Evolutionary conservation across 2,797 vertebrate genomes (phyloP).

Genomic region (Epinephelus malabaricus): DNA sequence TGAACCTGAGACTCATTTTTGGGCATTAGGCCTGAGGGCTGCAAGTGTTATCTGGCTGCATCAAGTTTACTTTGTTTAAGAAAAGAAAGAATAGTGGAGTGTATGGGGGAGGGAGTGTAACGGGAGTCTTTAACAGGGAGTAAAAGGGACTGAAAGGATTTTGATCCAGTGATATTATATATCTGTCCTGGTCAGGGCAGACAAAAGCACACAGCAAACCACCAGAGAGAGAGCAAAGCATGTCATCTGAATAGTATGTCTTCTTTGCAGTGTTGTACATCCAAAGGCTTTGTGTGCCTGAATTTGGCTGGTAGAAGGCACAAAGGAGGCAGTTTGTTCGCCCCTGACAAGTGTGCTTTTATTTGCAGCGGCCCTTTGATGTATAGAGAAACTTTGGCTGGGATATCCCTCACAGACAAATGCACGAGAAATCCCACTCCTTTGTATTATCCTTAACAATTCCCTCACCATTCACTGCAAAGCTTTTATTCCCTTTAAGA

Average conservation of each 20-base stretch:
- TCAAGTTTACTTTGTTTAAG: constrained; percentile 88
- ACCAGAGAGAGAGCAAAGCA: constrained; percentile 88
- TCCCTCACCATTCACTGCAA: constrained; percentile 82
- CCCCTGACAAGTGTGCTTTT: constrained; percentile 90
- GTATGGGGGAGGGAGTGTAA: constrained; percentile 83
- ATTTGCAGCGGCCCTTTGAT: constrained; percentile 87
- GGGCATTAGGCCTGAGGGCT: constrained; percentile 82
- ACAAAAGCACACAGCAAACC: constrained; percentile 88
- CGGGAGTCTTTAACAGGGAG: constrained; percentile 84
- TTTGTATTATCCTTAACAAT: constrained; percentile 88
- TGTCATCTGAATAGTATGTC: constrained; percentile 89
- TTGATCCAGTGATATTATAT: constrained; percentile 90
- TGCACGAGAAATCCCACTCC: constrained; percentile 88
- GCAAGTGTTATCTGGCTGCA: constrained; percentile 86
- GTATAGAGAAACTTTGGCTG: constrained; percentile 87
- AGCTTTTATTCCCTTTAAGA: constrained; percentile 86
- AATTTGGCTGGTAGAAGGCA: constrained; percentile 86
- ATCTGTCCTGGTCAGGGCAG: constrained; percentile 84
- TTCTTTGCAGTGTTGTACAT: constrained; percentile 90
- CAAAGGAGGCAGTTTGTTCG: constrained; percentile 90
- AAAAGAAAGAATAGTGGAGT: constrained; percentile 84
- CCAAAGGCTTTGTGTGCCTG: constrained; percentile 86
- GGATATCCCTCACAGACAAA: constrained; percentile 87
- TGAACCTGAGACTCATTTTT: constrained; percentile 83
- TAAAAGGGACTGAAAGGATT: constrained; percentile 87